phyloP scores from a whole-genome alignment of 2,113 vertebrate genomes.

The Cheirogaleus medius region DNA sequence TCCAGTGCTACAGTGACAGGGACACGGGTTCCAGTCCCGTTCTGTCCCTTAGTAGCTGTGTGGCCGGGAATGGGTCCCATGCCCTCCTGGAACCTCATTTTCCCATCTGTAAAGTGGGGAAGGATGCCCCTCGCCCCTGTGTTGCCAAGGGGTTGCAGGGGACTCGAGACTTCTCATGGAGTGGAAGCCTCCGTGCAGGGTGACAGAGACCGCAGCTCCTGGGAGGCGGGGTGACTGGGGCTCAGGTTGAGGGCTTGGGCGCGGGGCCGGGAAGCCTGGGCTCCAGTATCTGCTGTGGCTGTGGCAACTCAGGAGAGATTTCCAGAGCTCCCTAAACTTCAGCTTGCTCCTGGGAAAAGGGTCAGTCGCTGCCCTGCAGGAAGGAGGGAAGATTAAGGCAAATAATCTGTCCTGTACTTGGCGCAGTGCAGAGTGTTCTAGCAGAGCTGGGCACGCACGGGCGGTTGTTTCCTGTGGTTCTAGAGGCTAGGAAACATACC shows the following conservation, averaged over 20 bases:
- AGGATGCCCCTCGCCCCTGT: rapidly evolving
- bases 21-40: background rate
- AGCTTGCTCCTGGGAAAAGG: background rate
- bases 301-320: background rate
- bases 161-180: rapidly evolving
- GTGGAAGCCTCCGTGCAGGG: background rate
- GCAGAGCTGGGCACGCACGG: rapidly evolving
- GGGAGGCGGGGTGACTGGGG: background rate
- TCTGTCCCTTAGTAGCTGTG: background rate
- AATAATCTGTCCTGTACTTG: background rate
- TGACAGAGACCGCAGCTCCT: background rate
- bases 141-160: background rate
- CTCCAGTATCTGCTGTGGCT: rapidly evolving
- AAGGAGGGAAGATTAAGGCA: rapidly evolving
- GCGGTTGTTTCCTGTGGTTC: rapidly evolving
- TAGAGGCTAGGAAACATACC: rapidly evolving
- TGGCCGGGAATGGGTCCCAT: rapidly evolving
- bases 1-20: background rate
- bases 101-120: background rate
- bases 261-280: background rate
- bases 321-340: background rate
- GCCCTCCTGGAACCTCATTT: background rate
- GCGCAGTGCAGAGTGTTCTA: rapidly evolving
- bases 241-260: background rate
- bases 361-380: background rate